Percentiles rank a stretch among this genome's conserved stretches.
Conservation (phyloP, 1,140 invertebrate species). For the Potamilus streckersoni region DNA sequence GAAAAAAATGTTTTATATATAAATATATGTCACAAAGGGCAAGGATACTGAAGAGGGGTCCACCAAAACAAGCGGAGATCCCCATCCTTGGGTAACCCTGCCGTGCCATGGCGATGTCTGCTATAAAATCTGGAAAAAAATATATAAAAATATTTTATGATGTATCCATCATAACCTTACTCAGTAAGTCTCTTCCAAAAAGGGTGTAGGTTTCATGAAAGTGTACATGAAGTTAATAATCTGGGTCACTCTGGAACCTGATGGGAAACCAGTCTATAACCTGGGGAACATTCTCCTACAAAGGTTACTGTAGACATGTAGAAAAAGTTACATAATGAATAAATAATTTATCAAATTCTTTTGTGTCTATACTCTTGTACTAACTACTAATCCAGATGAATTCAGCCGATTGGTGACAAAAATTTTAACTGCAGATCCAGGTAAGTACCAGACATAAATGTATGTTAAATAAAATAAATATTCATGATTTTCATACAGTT, state of each 20-base stretch:
- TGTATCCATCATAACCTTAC: neutral
- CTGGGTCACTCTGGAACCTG: neutral
- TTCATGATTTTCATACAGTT: no score
- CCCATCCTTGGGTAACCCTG: constrained; percentile 78
- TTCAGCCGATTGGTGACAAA: no score
- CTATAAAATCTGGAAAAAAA: constrained; percentile 74
- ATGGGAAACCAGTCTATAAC: neutral
- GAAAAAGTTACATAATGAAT: no score
- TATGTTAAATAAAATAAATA: no score
- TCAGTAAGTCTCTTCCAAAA: neutral
- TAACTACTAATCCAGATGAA: no score
- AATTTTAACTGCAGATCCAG: no score
- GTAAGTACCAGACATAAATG: no score
- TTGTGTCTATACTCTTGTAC: no score
- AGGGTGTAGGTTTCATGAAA: no score
- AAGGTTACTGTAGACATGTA: neutral
- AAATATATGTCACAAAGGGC: neutral
- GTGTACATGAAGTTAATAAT: neutral
- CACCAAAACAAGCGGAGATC: constrained; percentile 79
- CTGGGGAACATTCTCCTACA: neutral
- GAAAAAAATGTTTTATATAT: no score
- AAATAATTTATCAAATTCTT: no score
- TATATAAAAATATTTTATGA: neutral
- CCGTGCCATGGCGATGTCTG: constrained; percentile 75
- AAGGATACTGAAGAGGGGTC: constrained; percentile 77